Percentiles rank a stretch among this genome's conserved stretches.
Conservation (phyloP, 2,888 invertebrate genomes). For the Brachypalpus laphriformis region DNA sequence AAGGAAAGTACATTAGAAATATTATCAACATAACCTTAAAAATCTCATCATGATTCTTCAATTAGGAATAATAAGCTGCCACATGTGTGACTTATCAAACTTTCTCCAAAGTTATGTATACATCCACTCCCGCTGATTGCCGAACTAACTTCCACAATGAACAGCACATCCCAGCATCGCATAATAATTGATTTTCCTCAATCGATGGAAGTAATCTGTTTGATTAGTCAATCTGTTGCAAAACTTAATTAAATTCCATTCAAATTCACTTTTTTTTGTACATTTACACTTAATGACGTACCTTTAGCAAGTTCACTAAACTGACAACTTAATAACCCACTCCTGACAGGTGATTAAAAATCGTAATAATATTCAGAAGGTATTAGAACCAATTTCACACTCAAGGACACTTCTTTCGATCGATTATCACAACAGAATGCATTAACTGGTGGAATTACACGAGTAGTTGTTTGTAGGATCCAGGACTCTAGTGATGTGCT, state of each 20-base stretch:
- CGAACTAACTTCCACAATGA: not conserved
- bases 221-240: constrained; percentile 19
- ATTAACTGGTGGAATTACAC: not conserved
- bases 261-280: not conserved
- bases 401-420: not conserved
- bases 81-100: constrained; percentile 3
- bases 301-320: not conserved
- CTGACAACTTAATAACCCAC: not conserved
- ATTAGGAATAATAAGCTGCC: constrained; percentile 10
- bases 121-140: not conserved
- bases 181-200: constrained; percentile 21
- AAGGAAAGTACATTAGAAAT: too few relatives aligned
- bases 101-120: constrained; percentile 4
- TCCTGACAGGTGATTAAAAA: constrained; percentile 7
- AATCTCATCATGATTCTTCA: constrained; percentile 6
- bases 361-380: not conserved
- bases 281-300: not conserved
- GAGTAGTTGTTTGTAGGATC: not conserved
- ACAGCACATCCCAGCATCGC: not conserved
- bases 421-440: not conserved
- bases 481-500: not conserved
- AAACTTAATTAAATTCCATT: constrained; percentile 9
- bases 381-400: not conserved
- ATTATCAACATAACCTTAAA: too few relatives aligned
- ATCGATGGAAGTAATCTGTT: constrained; percentile 5